A percentile compares a stretch with the other conserved stretches of the same genome.
These are phyloP conservation scores for Ridgeia piscesae DNA, from an alignment of 1,140 invertebrate genomes.

Conservation along the genomic window DNA sequence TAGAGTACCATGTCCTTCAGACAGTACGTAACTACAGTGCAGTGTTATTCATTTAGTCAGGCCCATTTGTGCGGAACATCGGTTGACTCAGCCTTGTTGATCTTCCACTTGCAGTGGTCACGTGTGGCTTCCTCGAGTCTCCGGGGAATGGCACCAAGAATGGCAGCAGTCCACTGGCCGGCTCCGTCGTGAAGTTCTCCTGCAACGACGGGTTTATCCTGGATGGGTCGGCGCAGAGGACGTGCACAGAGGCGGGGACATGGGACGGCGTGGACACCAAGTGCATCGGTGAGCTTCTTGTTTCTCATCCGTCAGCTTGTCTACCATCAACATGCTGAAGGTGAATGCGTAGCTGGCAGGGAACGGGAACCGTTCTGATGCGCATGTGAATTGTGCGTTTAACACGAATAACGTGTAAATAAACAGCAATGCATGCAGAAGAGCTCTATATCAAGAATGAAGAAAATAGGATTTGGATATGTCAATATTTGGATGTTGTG, in stretches of 20 bases:
- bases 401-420: too few species aligned
- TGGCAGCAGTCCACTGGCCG: background rate
- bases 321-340: too few species aligned
- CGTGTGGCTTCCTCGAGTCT: background rate
- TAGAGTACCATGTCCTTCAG: background rate
- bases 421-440: too few species aligned
- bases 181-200: background rate
- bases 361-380: too few species aligned
- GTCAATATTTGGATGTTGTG: too few species aligned
- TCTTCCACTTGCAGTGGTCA: background rate
- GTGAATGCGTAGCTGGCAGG: too few species aligned
- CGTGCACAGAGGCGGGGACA: background rate
- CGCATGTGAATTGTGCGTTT: too few species aligned
- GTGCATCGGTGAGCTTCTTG: background rate
- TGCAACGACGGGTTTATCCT: background rate
- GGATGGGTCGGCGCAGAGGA: background rate
- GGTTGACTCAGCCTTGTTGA: background rate
- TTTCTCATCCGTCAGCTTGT: too few species aligned
- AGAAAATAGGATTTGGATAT: too few species aligned
- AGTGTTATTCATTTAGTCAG: background rate
- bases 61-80: background rate
- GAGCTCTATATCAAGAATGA: too few species aligned
- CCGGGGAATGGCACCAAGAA: background rate
- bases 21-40: background rate
- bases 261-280: background rate